Evolutionary conservation across 1,140 invertebrate genomes (phyloP), one percentile per base, ranked within the genome.

Genomic region (Cydia strobilella): DNA sequence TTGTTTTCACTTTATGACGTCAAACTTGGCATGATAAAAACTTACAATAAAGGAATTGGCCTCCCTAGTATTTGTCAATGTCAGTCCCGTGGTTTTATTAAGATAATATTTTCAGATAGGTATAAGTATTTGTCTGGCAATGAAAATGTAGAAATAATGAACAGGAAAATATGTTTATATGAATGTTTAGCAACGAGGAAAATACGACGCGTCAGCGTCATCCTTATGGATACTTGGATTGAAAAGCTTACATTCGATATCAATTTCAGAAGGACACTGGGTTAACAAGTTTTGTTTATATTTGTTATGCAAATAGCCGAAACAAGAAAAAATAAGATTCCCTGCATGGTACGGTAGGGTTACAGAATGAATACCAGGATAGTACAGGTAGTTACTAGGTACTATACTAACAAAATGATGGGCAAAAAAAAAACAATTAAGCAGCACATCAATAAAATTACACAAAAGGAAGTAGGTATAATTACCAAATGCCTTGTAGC

Each of bases 1-100:
- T 69, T 69, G 65, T 69, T 69, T 69, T 35, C 31, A 35, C 65
- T 69, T 69, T 35, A 69, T 69, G 65, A 69, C 65, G 65, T 69
- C 65, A 42, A 69, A 69, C 15, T 69, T 69, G 65, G 65, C 65
- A 69, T 69, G 65, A 69, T 69, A 69, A 69, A 39, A 69, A 69
- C 65, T 35, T 27, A 42, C 65, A 69, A 69, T 69, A 69, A 69
- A 69, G 65, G 65, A 69, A 69, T 69, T 35, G 65, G 65, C 65
- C 27, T n/a, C 65, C 65, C 65, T 42, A 35, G 31, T 69, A 69
- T 69, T 69, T 69, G 65, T 69, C 65, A 69, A 39, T 69, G 65
- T 69, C 65, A 69, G 15, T 23, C 63, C 25, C 13, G 25, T 65
- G 65, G 65, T 69, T 69, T 35, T 69, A 69, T 69, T 69, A 23